Conservation (phyloP, 2,888 invertebrate species). For the Noctua fimbriata region DNA sequence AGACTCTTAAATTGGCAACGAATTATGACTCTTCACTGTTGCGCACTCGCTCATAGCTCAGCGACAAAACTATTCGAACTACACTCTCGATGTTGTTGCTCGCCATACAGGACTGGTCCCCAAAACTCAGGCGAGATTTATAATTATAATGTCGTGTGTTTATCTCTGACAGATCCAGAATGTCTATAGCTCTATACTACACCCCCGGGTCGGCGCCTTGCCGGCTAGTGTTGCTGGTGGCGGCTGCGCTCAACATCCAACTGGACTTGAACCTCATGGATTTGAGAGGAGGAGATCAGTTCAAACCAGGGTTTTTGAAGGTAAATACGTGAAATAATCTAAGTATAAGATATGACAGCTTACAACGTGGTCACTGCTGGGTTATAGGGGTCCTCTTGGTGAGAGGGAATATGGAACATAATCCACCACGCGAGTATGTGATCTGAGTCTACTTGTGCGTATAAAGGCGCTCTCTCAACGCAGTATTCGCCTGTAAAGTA, state of each 20-base stretch:
- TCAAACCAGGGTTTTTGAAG: slow-evolving; percentile 91
- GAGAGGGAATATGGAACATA: neutral
- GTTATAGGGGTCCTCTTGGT: neutral
- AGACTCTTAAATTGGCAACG: no score
- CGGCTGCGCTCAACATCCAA: slow-evolving; percentile 90
- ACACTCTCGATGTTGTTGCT: neutral
- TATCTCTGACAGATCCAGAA: slow-evolving; percentile 75
- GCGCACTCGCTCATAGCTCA: no score
- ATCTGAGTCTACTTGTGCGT: neutral
- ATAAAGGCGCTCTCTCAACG: neutral
- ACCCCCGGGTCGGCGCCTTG: slow-evolving; percentile 91
- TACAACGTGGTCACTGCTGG: neutral
- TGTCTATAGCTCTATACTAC: slow-evolving; percentile 90
- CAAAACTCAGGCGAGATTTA: neutral
- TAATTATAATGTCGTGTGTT: neutral
- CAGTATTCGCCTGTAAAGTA: neutral
- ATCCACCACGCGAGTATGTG: neutral
- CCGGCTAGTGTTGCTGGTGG: slow-evolving; percentile 90
- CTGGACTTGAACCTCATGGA: slow-evolving; percentile 90
- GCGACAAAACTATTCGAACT: no score
- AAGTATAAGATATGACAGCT: neutral
- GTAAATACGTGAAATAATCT: slow-evolving; percentile 75
- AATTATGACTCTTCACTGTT: no score
- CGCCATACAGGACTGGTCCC: neutral
- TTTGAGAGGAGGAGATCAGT: slow-evolving; percentile 89